Conservation (phyloP, 2,888 invertebrate species). For the Acronicta leporina region DNA sequence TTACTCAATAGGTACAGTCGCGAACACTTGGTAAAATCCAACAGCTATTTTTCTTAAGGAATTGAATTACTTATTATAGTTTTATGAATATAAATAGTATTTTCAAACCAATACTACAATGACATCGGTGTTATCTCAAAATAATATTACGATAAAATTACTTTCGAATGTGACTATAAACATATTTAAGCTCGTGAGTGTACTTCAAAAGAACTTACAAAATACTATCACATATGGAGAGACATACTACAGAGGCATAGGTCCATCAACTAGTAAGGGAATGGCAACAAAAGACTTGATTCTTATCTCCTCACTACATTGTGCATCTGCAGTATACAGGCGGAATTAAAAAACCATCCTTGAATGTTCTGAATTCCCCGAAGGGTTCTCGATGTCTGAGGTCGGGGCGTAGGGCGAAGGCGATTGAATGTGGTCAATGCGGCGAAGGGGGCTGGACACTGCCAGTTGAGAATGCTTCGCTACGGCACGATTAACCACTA, state of each 20-base stretch:
- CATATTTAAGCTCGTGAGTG: no score
- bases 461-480: slow-evolving; percentile 53
- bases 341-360: slow-evolving; percentile 78
- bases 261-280: slow-evolving; percentile 53
- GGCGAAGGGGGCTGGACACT: slow-evolving; percentile 66
- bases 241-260: slow-evolving; percentile 19
- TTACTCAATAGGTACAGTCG: no score
- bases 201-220: slow-evolving; percentile 13
- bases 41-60: no score
- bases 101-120: no score
- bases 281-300: slow-evolving; percentile 64
- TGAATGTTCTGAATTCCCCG: slow-evolving; percentile 71
- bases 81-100: no score
- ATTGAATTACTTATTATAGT: no score
- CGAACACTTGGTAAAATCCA: no score
- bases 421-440: slow-evolving; percentile 83
- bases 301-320: slow-evolving; percentile 71
- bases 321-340: slow-evolving; percentile 72
- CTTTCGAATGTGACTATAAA: no score
- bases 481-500: slow-evolving; percentile 71
- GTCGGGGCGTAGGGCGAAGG: slow-evolving; percentile 69
- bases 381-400: slow-evolving; percentile 67
- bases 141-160: no score
- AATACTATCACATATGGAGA: slow-evolving; percentile 39
- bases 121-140: no score